Conservation (phyloP, 2,113 vertebrate genomes). For the Neolamprologus caudopunctatus region DNA sequence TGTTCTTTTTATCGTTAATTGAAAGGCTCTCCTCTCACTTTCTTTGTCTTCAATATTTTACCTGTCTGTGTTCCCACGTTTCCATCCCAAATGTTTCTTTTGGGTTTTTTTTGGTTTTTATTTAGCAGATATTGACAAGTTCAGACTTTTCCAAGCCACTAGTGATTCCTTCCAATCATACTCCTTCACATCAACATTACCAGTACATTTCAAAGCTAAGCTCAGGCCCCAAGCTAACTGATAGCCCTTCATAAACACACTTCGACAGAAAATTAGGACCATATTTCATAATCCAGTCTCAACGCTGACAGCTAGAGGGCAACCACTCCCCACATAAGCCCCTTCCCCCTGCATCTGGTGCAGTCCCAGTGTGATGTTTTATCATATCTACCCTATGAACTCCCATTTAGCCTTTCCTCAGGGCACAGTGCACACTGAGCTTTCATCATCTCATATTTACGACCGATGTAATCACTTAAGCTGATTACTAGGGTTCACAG, state of each 20-base stretch:
- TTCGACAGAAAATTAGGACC: background rate
- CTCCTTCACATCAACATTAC: background rate
- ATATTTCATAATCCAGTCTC: slow-evolving; percentile 45
- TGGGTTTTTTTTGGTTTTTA: accelerated
- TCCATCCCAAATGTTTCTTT: background rate
- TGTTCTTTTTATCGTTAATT: background rate
- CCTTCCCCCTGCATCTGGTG: slow-evolving; percentile 20
- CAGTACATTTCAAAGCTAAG: background rate
- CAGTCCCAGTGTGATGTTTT: slow-evolving; percentile 11
- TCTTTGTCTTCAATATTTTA: background rate
- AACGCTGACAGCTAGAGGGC: slow-evolving; percentile 74
- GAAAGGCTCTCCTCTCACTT: background rate
- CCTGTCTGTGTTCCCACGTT: background rate
- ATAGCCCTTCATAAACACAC: background rate
- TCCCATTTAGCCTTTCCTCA: slow-evolving; percentile 33
- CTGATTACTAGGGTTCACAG: slow-evolving; percentile 62
- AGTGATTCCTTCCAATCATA: background rate
- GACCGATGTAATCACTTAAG: slow-evolving; percentile 60
- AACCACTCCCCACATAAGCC: slow-evolving; percentile 63
- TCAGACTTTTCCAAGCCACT: background rate
- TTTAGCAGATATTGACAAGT: background rate
- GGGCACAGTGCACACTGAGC: slow-evolving; percentile 16
- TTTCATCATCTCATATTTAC: slow-evolving; percentile 66
- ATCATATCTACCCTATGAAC: slow-evolving; percentile 37
- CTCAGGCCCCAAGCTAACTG: background rate